phyloP scores from a whole-genome alignment of 2,797 vertebrate genomes.

The Poecilia wingei region DNA sequence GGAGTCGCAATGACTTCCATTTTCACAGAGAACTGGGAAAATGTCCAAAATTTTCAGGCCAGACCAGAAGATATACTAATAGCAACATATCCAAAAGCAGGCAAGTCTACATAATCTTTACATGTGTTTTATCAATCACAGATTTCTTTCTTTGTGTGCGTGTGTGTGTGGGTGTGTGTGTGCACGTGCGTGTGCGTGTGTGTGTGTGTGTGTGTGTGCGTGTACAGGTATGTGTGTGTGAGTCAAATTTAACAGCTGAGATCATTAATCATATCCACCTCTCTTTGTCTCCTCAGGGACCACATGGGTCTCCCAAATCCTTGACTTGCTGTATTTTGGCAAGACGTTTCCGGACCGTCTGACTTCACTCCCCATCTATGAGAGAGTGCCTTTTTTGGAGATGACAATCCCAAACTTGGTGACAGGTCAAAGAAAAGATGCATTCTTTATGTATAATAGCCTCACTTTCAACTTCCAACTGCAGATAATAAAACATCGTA shows the following conservation, averaged over 20 bases:
- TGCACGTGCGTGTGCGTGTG: no score
- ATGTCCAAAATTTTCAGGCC: conserved; percentile 71
- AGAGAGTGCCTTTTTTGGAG: conserved; percentile 72
- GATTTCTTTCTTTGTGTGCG: not conserved
- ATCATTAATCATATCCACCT: not conserved
- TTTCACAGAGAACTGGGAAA: conserved; percentile 74
- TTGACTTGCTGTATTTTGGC: conserved; percentile 75
- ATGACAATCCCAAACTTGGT: not conserved
- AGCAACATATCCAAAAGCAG: conserved; percentile 77
- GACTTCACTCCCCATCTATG: conserved; percentile 59
- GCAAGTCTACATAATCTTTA: conserved; percentile 28
- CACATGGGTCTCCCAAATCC: conserved; percentile 73
- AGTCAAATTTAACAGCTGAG: not conserved
- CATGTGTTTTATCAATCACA: not conserved
- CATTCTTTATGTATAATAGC: not conserved
- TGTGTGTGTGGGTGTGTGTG: no score
- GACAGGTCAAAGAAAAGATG: conserved; percentile 49
- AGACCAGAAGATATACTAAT: conserved; percentile 76
- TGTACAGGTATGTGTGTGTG: not conserved
- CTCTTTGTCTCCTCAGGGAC: conserved; percentile 53
- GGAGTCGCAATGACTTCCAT: conserved; percentile 64
- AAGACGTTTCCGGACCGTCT: conserved; percentile 52
- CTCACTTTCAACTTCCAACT: not conserved
- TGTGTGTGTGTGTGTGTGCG: not conserved
- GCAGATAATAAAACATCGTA: not conserved